Percentiles rank a stretch among this genome's conserved stretches.
Conservation (phyloP, 2,888 invertebrate species). For the Spodoptera picta region DNA sequence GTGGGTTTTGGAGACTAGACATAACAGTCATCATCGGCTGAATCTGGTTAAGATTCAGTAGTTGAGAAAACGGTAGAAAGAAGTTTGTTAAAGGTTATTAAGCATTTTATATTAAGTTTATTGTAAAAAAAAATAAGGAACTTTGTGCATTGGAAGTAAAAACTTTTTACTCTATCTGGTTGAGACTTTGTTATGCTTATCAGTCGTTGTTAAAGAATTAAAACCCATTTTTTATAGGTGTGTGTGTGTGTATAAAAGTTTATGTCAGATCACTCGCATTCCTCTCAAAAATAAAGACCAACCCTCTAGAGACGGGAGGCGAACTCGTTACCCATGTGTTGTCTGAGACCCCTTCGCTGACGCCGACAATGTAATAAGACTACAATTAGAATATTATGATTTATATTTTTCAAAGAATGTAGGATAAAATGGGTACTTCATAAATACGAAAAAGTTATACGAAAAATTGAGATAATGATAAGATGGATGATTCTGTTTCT, state of each 20-base stretch:
- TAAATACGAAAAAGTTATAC: too few species aligned
- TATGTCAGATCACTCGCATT: conserved; percentile 17
- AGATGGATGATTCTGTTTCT: too few species aligned
- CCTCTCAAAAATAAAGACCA: conserved; percentile 19
- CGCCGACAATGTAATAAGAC: conserved; percentile 52
- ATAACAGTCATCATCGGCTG: too few species aligned
- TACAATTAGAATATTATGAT: conserved; percentile 49
- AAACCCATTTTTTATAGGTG: conserved; percentile 40
- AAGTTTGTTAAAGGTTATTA: too few species aligned
- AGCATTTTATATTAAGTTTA: too few species aligned
- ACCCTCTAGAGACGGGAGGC: conserved; percentile 34
- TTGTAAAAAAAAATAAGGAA: too few species aligned
- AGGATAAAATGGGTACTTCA: not conserved
- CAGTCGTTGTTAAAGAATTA: not conserved
- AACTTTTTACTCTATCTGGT: not conserved
- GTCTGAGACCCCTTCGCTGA: conserved; percentile 24
- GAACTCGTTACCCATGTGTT: conserved; percentile 17
- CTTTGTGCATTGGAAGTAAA: too few species aligned
- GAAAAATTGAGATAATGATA: too few species aligned
- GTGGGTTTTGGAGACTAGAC: too few species aligned
- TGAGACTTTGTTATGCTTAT: not conserved
- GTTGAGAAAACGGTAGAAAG: too few species aligned
- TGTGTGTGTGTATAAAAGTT: conserved; percentile 20
- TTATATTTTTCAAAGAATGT: conserved; percentile 7
- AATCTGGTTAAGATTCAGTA: too few species aligned